A percentile compares a stretch with the other conserved stretches of the same genome.
Evolutionary conservation across 2,113 vertebrate species (phyloP).

Genomic region (Eleginops maclovinus): DNA sequence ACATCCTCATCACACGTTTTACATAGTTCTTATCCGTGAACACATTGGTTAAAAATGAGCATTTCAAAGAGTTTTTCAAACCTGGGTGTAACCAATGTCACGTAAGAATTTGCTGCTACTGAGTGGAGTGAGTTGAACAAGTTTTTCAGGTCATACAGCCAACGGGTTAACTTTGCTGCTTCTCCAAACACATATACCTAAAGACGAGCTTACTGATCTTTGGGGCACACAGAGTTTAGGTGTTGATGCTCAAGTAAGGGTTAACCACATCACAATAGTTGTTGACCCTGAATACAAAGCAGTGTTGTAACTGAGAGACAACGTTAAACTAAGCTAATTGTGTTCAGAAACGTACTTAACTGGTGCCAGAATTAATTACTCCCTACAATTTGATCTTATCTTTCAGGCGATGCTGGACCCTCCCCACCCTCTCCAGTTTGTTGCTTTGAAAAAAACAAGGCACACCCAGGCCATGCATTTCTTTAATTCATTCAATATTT

Average conservation of each 20-base stretch:
- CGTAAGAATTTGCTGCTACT: background rate
- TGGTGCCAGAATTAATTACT: background rate
- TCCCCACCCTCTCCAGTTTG: background rate
- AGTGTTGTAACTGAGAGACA: background rate
- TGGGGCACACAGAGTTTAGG: background rate
- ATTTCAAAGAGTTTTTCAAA: background rate
- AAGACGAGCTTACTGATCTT: background rate
- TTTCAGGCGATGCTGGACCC: background rate
- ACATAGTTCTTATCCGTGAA: background rate
- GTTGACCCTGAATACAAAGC: background rate
- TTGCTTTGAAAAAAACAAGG: background rate
- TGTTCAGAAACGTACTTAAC: background rate
- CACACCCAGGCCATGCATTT: background rate
- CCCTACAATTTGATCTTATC: background rate
- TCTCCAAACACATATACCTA: background rate
- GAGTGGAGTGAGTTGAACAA: slow-evolving; percentile 17
- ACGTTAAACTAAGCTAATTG: background rate
- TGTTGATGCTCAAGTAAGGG: background rate
- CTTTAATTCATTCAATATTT: too few species aligned
- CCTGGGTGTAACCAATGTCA: background rate
- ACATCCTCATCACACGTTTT: background rate
- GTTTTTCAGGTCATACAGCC: slow-evolving; percentile 25
- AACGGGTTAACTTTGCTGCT: background rate
- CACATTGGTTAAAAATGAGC: background rate
- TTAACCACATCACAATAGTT: background rate